Base-by-base conservation (phyloP, 2,797 vertebrate genomes). In the Adrianichthys oophorus region DNA sequence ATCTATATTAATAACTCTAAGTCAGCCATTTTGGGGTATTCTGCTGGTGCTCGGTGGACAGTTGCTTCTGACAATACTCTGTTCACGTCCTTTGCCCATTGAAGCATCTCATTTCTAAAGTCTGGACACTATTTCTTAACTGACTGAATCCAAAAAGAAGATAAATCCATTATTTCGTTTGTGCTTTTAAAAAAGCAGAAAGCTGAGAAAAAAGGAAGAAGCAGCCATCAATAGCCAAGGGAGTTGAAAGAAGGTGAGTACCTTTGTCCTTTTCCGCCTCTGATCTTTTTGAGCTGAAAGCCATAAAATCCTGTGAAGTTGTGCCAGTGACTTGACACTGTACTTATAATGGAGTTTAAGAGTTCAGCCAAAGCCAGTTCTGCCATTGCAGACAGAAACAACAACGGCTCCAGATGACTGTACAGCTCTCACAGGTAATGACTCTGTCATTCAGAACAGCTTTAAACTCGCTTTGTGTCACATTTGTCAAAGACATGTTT, bases 201-300 rank as follows among this genome's bases (percentile, higher is more conserved):
- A 59, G 56, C 49, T n/a, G 10, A 2, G 32, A 10, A 24, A 29
- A 48, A n/a, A 47, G 49, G 56, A 42, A 19, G 42, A 60, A 48
- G 60, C 51, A 14, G 29, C 26, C 65, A 66, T 82, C 52, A 79
- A 80, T 83, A 72, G 74, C 65, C 53, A 57, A 83, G 21, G 4
- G 21, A 55, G 52, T 68, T 74, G 74, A 65, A 67, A 61, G 59
- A 55, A 57, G 66, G 65, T 37, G 59, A 78, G 68, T 69, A 63
- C 59, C 56, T 71, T 56, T 72, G 67, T 79, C 63, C 64, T 70
- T 24, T 13, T 16, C 50, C 65, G 66, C 57, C 55, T 68, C 44
- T 51, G 52, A 59, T 60, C 51, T 54, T 47, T 59, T 62, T 53
- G 57, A 70, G 72, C 70, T 58, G 54, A 64, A 63, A 76, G 72